A percentile compares a stretch with the other conserved stretches of the same genome.
phyloP scores from a whole-genome alignment of 2,797 vertebrate genomes.

The Lithobates pipiens region DNA sequence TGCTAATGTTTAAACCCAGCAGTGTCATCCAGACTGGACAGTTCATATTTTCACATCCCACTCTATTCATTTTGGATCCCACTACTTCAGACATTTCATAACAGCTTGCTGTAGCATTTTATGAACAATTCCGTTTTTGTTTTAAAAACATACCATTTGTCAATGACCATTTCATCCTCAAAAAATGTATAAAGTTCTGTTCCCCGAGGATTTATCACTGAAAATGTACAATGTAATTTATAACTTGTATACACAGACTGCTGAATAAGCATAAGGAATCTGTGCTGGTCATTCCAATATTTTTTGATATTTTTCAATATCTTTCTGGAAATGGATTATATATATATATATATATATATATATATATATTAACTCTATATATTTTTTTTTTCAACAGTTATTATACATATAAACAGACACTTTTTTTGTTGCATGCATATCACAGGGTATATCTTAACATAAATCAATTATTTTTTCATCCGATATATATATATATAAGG shows the following conservation, averaged over 20 bases:
- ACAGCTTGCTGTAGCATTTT: constrained; percentile 39
- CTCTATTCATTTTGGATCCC: constrained; percentile 51
- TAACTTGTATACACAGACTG: not conserved
- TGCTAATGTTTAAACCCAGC: not conserved
- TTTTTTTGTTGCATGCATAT: too few relatives aligned
- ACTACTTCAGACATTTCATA: constrained; percentile 54
- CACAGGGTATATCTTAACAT: too few relatives aligned
- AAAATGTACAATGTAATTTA: not conserved
- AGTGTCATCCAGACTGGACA: constrained; percentile 38
- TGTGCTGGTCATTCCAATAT: too few relatives aligned
- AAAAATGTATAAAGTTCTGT: not conserved
- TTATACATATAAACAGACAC: too few relatives aligned
- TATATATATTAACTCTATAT: too few relatives aligned
- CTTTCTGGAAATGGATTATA: too few relatives aligned
- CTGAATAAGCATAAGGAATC: too few relatives aligned
- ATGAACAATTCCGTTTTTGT: constrained; percentile 54
- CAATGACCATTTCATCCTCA: constrained; percentile 13
- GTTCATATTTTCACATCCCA: constrained; percentile 53
- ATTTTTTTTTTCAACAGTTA: too few relatives aligned
- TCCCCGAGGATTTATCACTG: not conserved
- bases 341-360: too few relatives aligned
- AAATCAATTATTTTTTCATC: too few relatives aligned
- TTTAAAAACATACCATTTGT: constrained; percentile 23
- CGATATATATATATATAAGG: too few relatives aligned
- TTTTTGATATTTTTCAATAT: too few relatives aligned